Conservation (phyloP, 1,140 invertebrate genomes). For the Temnothorax curvispinosus region DNA sequence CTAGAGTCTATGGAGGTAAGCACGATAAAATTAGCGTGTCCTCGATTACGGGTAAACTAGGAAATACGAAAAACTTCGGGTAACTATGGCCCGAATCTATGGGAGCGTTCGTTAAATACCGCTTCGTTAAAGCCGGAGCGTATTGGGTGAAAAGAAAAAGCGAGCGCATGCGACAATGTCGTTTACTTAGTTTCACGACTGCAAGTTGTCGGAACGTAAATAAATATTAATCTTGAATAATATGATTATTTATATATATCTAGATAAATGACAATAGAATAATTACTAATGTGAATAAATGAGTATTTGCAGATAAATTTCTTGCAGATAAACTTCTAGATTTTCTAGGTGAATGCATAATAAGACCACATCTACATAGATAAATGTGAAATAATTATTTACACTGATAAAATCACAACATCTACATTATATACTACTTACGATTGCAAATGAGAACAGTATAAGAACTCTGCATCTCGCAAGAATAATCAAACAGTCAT, state of each 20-base stretch:
- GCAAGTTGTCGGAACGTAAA: background rate
- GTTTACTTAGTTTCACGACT: background rate
- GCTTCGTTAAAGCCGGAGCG: background rate
- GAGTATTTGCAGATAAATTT: background rate
- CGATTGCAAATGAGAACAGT: background rate
- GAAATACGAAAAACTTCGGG: conserved; percentile 41
- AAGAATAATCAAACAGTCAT: background rate
- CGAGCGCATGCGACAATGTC: too few species aligned
- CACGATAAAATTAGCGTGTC: conserved; percentile 56
- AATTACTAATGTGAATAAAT: background rate
- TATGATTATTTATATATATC: background rate
- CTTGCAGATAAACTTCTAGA: background rate
- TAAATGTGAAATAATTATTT: conserved; percentile 12
- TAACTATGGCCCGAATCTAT: background rate
- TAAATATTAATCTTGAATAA: background rate
- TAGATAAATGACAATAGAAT: background rate
- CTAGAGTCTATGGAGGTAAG: background rate
- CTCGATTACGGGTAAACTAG: conserved; percentile 33
- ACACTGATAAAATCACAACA: background rate
- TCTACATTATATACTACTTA: background rate
- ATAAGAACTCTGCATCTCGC: background rate
- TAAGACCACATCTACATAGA: conserved; percentile 7
- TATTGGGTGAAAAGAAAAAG: background rate
- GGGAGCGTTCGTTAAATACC: background rate
- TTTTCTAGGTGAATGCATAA: background rate